Evolutionary conservation across 2,797 vertebrate species (phyloP).

Genomic region (Sibirionetta formosa): DNA sequence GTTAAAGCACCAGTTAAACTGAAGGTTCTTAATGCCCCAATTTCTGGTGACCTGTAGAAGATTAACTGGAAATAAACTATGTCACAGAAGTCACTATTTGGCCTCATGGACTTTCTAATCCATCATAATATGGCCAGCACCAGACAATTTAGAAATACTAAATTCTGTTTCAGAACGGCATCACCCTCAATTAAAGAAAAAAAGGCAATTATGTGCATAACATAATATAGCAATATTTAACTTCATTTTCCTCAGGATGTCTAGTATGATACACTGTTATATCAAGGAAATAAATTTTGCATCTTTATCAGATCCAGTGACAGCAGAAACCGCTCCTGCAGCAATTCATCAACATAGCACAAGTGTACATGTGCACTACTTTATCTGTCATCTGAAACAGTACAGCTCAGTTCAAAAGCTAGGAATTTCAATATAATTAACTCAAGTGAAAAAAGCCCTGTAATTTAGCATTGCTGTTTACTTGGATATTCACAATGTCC

Average conservation of each 20-base stretch:
- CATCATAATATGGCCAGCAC: neutral
- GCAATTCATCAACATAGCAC: neutral
- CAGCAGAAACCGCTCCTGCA: constrained; percentile 21
- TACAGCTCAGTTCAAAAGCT: neutral
- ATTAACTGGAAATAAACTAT: neutral
- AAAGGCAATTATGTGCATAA: constrained; percentile 8
- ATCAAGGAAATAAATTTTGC: constrained; percentile 42
- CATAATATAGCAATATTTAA: constrained; percentile 27
- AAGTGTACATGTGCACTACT: neutral
- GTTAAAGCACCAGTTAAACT: neutral
- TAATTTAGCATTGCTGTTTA: neutral
- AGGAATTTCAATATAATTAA: neutral
- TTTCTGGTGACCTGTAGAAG: neutral
- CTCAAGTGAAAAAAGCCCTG: neutral
- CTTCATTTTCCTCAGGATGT: constrained; percentile 17
- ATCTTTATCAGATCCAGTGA: constrained; percentile 23
- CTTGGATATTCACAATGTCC: neutral
- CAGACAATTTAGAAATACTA: neutral
- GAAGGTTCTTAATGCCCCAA: neutral
- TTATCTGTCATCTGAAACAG: neutral
- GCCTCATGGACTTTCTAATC: neutral
- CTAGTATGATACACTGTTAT: neutral
- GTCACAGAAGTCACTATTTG: neutral
- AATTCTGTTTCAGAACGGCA: constrained; percentile 3
- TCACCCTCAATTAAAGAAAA: constrained; percentile 10